phyloP scores from a whole-genome alignment of 2,797 vertebrate genomes.

The Xiphorhynchus erythropygius region DNA sequence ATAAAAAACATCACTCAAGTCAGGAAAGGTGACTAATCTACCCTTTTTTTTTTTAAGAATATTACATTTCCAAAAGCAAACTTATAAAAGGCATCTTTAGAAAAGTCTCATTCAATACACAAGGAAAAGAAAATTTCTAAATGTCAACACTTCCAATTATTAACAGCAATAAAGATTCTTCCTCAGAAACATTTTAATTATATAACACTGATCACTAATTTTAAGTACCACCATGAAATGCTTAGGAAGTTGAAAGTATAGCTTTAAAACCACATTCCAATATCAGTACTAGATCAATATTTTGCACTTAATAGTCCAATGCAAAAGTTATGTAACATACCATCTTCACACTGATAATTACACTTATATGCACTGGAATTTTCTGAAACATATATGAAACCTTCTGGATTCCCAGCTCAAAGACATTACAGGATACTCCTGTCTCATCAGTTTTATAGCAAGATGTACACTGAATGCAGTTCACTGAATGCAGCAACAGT shows the following conservation, averaged over 20 bases:
- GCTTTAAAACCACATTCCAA: not conserved
- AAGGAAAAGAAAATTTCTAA: not conserved
- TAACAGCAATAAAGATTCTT: not conserved
- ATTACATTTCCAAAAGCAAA: not conserved
- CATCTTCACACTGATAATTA: not conserved
- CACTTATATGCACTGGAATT: not conserved
- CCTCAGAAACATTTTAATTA: not conserved
- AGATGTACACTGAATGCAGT: not conserved
- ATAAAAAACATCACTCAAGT: not conserved
- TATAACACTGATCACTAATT: not conserved
- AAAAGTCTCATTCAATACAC: not conserved
- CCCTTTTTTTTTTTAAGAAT: not conserved
- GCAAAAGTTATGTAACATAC: not conserved
- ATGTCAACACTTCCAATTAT: not conserved
- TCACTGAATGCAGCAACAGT: not conserved
- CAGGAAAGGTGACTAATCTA: not conserved
- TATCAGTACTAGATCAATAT: not conserved
- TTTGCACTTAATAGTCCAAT: not conserved
- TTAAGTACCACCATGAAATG: not conserved
- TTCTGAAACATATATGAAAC: not conserved
- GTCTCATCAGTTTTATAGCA: not conserved
- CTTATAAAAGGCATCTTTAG: not conserved
- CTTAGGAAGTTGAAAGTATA: not conserved
- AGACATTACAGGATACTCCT: not conserved
- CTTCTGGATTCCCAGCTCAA: not conserved